Base-by-base conservation (phyloP, 2,888 invertebrate genomes). In the Drosophila affinis region DNA sequence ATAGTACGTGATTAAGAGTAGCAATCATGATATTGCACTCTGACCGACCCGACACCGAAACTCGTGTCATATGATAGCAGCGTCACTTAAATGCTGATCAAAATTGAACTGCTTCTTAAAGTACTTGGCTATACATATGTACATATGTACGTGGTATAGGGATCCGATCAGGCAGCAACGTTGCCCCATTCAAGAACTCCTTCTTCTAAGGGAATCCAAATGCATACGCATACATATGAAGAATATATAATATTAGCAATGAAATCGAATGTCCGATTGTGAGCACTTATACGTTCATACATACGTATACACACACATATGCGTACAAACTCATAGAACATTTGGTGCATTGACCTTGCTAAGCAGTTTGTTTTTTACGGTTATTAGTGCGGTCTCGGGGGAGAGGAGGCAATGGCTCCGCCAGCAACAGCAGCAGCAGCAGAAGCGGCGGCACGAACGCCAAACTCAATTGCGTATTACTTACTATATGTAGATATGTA, bases 341-440 rank as follows among this genome's bases (percentile, higher is more conserved):
- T 61, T 71, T 62, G 65, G 76, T 76, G 63, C 76, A 76, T 63
- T 76, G 76, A 76, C 76, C 76, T 75, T 69, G 71, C 72, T 76
- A 67, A 76, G 76, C 74, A 76, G 76, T 76, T 75, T 65, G 64
- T 61, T 72, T 76, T 76, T 76, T 65, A 69, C 63, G 62, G 57
- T 68, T 72, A 73, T 65, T 72, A 65, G 59, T 65, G 65, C 59
- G 76, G 76, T 59, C 59, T 39, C 39, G 39, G 64, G 60, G 56
- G 52, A 69, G 68, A 45, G 68, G 74, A 74, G 61, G 71, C 72
- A 72, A 72, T 72, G 72, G 73, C 72, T 72, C 62, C 58, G 70
- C 47, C 65, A 61, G 53, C 48, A 29, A 24, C n/a, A 24, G 39
- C 17, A 4, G 29, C 29, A 27, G 9, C 9, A 21, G 32, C 53